Base-by-base conservation (phyloP, 2,888 invertebrate species). In the Colletes collaris region DNA sequence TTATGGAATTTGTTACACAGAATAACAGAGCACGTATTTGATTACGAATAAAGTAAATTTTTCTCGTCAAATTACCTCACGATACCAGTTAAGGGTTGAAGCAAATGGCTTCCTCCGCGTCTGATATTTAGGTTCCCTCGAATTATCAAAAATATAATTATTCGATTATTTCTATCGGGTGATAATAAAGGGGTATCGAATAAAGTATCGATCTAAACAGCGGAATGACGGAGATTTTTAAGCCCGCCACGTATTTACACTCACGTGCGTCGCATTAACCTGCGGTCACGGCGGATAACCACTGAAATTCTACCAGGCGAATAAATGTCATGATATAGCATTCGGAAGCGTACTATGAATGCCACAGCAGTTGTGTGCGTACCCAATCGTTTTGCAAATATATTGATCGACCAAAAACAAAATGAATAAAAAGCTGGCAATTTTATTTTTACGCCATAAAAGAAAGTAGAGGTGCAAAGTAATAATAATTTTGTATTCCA, bases 281-380 rank as follows among this genome's bases (percentile, higher is more conserved):
- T 64, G 79, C 16, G 81, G 79, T 70, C 46, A 35, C 6, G 19
- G 74, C 53, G 81, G 79, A 74, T 59, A 70, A 70, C 74, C 80
- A 49, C 65, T 59, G 70, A 79, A 79, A 81, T 81, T 74, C 79
- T 70, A 64, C 79, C 79, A 60, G 65, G 40, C 79, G 75, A 70
- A 79, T 81, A 74, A 81, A 79, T 71, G 79, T 81, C 81, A 58
- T 64, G 78, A 71, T 78, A 71, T 67, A 79, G 44, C 64, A 59
- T 67, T 58, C 62, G 50, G 53, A 70, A 62, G 65, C 67, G 63
- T 66, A 62, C 37, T 71, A 59, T 67, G 64, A 67, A 77, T 67
- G 44, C 67, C 53, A 8, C 63, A 58, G 49, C 53, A 71, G 37
- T 78, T 50, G 16, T 40, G 49, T 58, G 8, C 11, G 40, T 58